phyloP scores from a whole-genome alignment of 2,888 invertebrate genomes.

The Plagiodera versicolora region DNA sequence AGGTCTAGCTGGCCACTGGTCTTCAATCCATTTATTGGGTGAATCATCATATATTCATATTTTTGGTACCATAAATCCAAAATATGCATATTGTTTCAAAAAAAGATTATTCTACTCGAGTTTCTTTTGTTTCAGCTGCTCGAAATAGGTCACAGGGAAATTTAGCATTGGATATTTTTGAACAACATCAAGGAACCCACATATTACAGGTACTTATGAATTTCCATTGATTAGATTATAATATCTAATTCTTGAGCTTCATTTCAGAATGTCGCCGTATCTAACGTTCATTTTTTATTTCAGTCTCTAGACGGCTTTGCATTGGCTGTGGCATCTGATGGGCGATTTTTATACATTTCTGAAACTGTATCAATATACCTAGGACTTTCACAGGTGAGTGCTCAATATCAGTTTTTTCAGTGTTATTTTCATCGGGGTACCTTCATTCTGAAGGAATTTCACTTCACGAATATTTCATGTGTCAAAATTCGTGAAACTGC shows the following conservation, averaged over 20 bases:
- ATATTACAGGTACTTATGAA: conserved; percentile 80
- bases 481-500: too few species aligned
- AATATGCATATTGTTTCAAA: too few species aligned
- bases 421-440: too few species aligned
- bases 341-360: conserved; percentile 98
- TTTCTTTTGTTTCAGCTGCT: conserved; percentile 67
- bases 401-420: too few species aligned
- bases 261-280: too few species aligned
- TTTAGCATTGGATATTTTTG: conserved; percentile 86
- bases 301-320: conserved; percentile 98
- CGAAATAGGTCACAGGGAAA: conserved; percentile 68
- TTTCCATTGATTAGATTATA: too few species aligned
- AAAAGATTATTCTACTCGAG: neutral
- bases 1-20: too few species aligned
- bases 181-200: conserved; percentile 96
- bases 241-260: too few species aligned
- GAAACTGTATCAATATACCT: conserved; percentile 99
- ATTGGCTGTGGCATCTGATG: conserved; percentile 92
- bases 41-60: too few species aligned
- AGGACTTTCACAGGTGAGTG: conserved; percentile 91
- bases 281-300: conserved; percentile 45
- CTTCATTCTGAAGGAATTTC: neutral
- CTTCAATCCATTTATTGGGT: too few species aligned
- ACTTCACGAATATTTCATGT: neutral
- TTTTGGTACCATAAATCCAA: too few species aligned